Evolutionary conservation across 2,888 invertebrate species (phyloP).

Genomic region (Platycheirus rosarum): DNA sequence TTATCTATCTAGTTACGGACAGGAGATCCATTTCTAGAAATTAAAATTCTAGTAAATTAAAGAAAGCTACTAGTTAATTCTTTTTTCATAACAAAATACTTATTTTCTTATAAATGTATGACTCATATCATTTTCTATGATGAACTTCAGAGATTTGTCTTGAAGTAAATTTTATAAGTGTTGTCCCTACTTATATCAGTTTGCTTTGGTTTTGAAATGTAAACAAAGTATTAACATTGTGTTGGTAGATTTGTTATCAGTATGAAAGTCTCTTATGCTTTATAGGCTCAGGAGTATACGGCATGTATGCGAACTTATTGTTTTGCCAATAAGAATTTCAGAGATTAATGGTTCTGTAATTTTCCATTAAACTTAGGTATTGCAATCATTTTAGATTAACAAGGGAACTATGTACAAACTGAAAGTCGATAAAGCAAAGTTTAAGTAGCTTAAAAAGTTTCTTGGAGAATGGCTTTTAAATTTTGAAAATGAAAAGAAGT

Average conservation of each 20-base stretch:
- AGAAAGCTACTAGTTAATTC: too few species aligned
- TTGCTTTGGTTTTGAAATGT: not conserved
- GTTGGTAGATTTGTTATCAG: not conserved
- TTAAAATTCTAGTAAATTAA: too few species aligned
- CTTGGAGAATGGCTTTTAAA: too few species aligned
- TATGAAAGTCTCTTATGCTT: not conserved
- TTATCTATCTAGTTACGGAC: too few species aligned
- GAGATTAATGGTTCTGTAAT: conserved; percentile 9
- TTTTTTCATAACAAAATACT: too few species aligned
- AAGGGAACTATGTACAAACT: too few species aligned
- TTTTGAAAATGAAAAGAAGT: too few species aligned
- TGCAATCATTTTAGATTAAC: too few species aligned
- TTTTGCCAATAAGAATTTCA: not conserved
- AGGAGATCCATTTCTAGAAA: too few species aligned
- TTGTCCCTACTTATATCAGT: not conserved
- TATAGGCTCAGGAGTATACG: not conserved
- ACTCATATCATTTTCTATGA: not conserved
- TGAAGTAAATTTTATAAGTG: not conserved
- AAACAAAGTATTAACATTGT: not conserved
- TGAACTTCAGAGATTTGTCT: not conserved
- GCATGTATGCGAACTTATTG: not conserved
- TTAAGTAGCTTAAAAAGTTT: too few species aligned
- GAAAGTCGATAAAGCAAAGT: too few species aligned
- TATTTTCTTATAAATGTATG: not conserved
- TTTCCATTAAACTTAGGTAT: not conserved